Percentiles rank a stretch among this genome's conserved stretches.
Conservation (phyloP, 2,888 invertebrate species). For the Leucozona laternaria region DNA sequence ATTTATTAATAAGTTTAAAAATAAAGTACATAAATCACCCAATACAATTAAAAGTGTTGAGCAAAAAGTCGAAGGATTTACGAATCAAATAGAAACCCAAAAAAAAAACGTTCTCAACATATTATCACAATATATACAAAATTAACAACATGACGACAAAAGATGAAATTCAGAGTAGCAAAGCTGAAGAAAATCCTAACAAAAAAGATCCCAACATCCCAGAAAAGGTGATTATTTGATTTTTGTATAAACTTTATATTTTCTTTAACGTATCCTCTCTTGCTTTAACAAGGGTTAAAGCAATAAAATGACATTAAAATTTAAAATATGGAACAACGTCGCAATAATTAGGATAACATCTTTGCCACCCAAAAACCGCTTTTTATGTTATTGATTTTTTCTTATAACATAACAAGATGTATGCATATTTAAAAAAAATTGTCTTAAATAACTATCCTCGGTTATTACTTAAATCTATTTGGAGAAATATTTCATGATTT, state of each 20-base stretch:
- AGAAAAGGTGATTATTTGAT: conserved; percentile 65
- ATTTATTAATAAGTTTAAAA: conserved; percentile 72
- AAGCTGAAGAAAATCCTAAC: conserved; percentile 58
- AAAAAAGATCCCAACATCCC: conserved; percentile 65
- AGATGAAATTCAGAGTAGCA: conserved; percentile 70
- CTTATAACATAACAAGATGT: too few species aligned
- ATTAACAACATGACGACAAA: conserved; percentile 65
- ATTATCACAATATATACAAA: not conserved
- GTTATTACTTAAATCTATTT: too few species aligned
- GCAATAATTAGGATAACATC: conserved; percentile 17
- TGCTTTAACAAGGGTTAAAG: too few species aligned
- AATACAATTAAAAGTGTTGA: conserved; percentile 32
- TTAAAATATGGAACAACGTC: not conserved
- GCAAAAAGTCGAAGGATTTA: conserved; percentile 50
- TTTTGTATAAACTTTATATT: not conserved
- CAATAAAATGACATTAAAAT: too few species aligned
- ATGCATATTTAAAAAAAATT: too few species aligned
- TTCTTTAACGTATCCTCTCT: too few species aligned
- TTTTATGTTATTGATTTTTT: conserved; percentile 2
- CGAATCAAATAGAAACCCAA: not conserved
- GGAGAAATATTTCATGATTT: too few species aligned
- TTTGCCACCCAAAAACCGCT: not conserved
- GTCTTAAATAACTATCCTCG: too few species aligned
- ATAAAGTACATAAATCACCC: conserved; percentile 52
- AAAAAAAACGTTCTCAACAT: not conserved